Evolutionary conservation across 2,113 vertebrate genomes (phyloP).

Genomic region (Oncorhynchus nerka): DNA sequence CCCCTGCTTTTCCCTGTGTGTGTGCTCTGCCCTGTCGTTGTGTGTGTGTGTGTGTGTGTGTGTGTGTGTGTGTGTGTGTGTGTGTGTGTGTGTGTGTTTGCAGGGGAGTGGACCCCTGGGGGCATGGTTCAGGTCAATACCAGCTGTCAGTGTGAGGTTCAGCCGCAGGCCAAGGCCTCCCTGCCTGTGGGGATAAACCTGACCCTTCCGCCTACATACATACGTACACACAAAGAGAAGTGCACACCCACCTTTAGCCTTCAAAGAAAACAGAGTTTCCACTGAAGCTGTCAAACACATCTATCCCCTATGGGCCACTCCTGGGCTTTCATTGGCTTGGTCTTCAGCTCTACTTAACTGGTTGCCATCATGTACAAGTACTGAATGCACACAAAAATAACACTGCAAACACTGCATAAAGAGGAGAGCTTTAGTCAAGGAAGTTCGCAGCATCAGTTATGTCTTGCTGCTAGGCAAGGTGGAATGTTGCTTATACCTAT

Average conservation of each 20-base stretch:
- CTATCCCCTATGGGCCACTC: slow-evolving; percentile 34
- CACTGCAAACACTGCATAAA: too few species aligned
- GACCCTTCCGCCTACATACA: slow-evolving; percentile 39
- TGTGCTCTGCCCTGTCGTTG: slow-evolving; percentile 6
- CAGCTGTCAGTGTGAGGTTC: slow-evolving; percentile 73
- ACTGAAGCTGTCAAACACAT: slow-evolving; percentile 37
- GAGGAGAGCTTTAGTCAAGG: too few species aligned
- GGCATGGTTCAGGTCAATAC: slow-evolving; percentile 67
- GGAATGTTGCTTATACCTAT: too few species aligned
- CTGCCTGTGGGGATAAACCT: slow-evolving; percentile 62
- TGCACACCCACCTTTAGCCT: slow-evolving; percentile 37
- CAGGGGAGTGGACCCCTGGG: slow-evolving; percentile 38
- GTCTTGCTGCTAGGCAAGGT: too few species aligned
- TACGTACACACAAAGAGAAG: slow-evolving; percentile 5
- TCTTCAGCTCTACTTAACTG: slow-evolving; percentile 34
- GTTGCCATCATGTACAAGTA: not conserved
- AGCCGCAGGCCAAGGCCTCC: slow-evolving; percentile 68
- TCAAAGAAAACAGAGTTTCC: slow-evolving; percentile 45
- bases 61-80: not conserved
- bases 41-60: slow-evolving; percentile 6
- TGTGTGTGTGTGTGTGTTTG: slow-evolving; percentile 15
- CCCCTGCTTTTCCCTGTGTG: too few species aligned
- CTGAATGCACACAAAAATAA: too few species aligned
- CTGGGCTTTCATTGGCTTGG: slow-evolving; percentile 54
- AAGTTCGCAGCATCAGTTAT: too few species aligned